Conservation (phyloP, 2,797 vertebrate species). For the Xerus rutilus region DNA sequence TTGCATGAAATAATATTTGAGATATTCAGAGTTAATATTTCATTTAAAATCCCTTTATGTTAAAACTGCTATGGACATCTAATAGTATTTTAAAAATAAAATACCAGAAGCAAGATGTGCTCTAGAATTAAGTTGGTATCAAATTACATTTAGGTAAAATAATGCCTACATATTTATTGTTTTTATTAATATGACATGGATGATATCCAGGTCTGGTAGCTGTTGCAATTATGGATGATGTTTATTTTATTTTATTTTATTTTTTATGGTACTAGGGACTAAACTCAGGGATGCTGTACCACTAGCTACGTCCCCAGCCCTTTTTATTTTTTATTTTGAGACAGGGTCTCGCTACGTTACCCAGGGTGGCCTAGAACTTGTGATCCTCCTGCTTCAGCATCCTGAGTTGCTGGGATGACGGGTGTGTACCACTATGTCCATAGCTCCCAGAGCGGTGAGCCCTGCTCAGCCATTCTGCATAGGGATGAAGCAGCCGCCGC, state of each 20-base stretch:
- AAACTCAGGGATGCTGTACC: too few relatives aligned
- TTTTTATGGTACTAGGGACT: too few relatives aligned
- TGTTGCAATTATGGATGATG: background rate
- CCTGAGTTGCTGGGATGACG: too few relatives aligned
- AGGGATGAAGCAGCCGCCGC: background rate
- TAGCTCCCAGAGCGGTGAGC: too few relatives aligned
- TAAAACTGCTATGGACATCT: background rate
- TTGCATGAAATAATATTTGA: background rate
- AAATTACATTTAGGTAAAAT: background rate
- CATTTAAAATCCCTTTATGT: constrained; percentile 1
- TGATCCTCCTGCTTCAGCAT: too few relatives aligned
- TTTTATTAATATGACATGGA: background rate
- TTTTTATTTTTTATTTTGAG: too few relatives aligned
- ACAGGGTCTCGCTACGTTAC: too few relatives aligned
- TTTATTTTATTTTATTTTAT: background rate
- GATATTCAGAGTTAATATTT: background rate
- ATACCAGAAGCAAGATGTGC: background rate
- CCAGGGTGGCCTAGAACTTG: too few relatives aligned
- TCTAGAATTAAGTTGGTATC: constrained; percentile 5
- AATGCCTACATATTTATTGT: background rate
- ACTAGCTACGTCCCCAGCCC: too few relatives aligned
- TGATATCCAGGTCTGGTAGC: background rate
- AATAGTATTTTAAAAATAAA: constrained; percentile 19
- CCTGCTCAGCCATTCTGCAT: background rate
- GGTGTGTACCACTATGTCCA: too few relatives aligned